Percentiles rank a stretch among this genome's conserved stretches.
phyloP scores from a whole-genome alignment of 2,113 vertebrate genomes.

The Eurystomus gularis region DNA sequence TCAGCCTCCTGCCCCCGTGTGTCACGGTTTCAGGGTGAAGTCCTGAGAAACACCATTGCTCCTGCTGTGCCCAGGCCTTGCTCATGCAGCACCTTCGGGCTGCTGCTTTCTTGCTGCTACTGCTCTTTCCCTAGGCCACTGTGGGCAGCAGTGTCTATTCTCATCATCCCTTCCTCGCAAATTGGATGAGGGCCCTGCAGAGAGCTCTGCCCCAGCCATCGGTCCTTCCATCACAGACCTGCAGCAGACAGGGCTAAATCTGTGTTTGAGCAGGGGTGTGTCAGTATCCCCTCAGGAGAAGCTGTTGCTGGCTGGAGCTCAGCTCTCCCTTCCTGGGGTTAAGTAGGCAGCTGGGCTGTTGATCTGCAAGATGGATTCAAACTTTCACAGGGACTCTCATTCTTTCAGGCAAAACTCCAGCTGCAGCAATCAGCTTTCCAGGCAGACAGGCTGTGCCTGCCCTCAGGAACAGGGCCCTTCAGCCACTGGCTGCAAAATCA shows the following conservation, averaged over 20 bases:
- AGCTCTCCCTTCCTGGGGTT: background rate
- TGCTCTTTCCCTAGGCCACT: background rate
- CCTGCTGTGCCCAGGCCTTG: accelerated
- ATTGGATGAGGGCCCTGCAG: accelerated
- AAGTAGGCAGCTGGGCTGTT: background rate
- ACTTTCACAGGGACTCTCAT: background rate
- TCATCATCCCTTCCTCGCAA: accelerated
- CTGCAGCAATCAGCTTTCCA: background rate
- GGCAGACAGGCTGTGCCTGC: background rate
- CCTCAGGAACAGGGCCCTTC: background rate
- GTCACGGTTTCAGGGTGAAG: background rate
- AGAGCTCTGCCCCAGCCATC: background rate
- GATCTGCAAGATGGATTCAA: background rate
- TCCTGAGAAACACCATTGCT: background rate
- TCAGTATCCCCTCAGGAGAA: background rate
- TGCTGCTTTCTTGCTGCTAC: background rate
- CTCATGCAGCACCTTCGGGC: background rate
- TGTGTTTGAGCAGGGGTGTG: background rate
- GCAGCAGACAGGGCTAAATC: background rate
- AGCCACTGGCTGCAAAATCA: background rate
- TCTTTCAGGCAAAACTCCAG: background rate
- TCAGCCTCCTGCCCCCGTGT: accelerated
- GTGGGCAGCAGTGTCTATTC: accelerated
- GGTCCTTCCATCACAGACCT: background rate
- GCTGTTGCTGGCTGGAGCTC: background rate